Percentiles rank a stretch among this genome's conserved stretches.
phyloP scores from a whole-genome alignment of 2,797 vertebrate genomes.

The Cyclura pinguis region DNA sequence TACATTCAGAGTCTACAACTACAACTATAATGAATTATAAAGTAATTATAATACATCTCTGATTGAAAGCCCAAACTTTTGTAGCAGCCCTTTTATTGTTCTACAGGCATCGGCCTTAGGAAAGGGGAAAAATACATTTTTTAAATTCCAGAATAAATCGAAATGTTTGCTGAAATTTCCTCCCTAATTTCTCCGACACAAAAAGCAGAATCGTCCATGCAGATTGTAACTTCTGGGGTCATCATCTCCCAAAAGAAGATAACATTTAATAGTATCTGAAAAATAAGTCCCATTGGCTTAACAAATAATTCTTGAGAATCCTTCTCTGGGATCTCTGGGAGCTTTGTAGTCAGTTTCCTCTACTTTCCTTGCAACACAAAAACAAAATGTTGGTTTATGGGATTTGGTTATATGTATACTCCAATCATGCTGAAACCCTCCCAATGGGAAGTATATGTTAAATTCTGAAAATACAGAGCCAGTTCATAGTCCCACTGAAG shows the following conservation, averaged over 20 bases:
- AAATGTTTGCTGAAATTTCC: not conserved
- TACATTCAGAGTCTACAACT: not conserved
- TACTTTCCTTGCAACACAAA: not conserved
- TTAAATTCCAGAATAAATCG: not conserved
- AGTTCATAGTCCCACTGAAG: not conserved
- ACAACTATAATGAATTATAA: not conserved
- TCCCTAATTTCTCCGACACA: not conserved
- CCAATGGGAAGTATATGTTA: not conserved
- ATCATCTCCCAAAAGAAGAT: not conserved
- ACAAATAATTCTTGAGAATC: not conserved
- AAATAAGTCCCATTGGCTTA: not conserved
- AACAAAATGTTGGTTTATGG: not conserved
- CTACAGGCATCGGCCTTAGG: not conserved
- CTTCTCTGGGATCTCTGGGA: not conserved
- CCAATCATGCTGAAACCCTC: not conserved
- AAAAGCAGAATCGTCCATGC: not conserved
- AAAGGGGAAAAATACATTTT: not conserved
- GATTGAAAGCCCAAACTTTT: conserved; percentile 10
- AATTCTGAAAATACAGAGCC: not conserved
- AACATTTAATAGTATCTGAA: not conserved
- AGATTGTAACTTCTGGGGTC: not conserved
- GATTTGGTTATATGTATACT: not conserved
- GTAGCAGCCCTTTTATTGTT: not conserved
- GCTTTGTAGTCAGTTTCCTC: not conserved
- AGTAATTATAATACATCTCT: conserved; percentile 26